Evolutionary conservation across 1,140 invertebrate species (phyloP).

Genomic region (Stegodyphus dumicola): DNA sequence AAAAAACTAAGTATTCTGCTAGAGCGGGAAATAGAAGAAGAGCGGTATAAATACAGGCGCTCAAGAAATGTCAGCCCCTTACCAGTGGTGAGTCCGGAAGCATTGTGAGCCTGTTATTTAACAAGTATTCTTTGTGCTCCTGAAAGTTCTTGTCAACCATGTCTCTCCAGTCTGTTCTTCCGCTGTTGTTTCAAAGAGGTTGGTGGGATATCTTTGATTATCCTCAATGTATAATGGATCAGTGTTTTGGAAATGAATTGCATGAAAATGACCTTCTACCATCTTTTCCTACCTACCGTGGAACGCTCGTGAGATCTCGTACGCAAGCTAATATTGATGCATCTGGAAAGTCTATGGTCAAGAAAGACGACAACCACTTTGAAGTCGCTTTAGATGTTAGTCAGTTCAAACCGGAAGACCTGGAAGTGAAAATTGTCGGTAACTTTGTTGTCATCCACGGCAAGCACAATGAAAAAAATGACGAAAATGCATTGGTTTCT

Average conservation of each 20-base stretch:
- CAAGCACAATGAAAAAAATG: conserved; percentile 84
- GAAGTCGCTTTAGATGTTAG: conserved; percentile 83
- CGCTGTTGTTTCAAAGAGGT: not conserved
- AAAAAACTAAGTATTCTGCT: no score
- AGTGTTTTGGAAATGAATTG: not conserved
- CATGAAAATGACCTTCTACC: not conserved
- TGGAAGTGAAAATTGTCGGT: conserved; percentile 85
- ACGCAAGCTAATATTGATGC: not conserved
- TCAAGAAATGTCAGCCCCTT: no score
- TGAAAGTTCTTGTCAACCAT: no score
- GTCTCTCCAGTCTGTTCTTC: not conserved
- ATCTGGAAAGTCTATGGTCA: not conserved
- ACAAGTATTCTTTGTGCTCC: no score
- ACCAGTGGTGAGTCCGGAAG: no score
- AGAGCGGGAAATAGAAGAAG: no score
- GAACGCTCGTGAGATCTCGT: not conserved
- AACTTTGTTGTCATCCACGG: conserved; percentile 83
- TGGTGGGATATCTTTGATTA: conserved; percentile 6
- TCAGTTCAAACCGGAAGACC: conserved; percentile 85
- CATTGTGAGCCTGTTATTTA: no score
- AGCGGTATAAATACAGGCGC: no score
- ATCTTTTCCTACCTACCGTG: not conserved
- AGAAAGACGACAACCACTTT: conserved; percentile 63
- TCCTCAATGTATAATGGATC: not conserved
- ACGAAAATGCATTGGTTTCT: conserved; percentile 76